Base-by-base conservation (phyloP, 1,140 invertebrate genomes). In the Doryteuthis pealeii region DNA sequence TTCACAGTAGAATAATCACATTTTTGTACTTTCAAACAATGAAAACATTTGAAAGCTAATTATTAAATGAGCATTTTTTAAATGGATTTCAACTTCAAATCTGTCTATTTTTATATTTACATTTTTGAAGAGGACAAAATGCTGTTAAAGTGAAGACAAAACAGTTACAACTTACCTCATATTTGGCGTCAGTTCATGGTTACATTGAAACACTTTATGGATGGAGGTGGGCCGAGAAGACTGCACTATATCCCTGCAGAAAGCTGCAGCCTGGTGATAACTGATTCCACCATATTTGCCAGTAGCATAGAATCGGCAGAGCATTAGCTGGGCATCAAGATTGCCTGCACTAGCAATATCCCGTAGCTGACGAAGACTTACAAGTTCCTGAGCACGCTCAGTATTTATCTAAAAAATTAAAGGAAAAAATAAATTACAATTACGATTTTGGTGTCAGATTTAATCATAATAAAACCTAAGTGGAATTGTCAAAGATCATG, bases 111-210 rank as follows among this genome's bases (percentile, higher is more conserved):
- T n/a, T n/a, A n/a, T n/a, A n/a, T n/a, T n/a, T n/a, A n/a, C n/a
- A n/a, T n/a, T n/a, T n/a, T n/a, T n/a, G n/a, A n/a, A n/a, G n/a
- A n/a, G n/a, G n/a, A n/a, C n/a, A n/a, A n/a, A n/a, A n/a, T n/a
- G n/a, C n/a, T n/a, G n/a, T n/a, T n/a, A n/a, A n/a, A n/a, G n/a
- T n/a, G n/a, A n/a, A n/a, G n/a, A n/a, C n/a, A n/a, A n/a, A n/a
- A n/a, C n/a, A n/a, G n/a, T n/a, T n/a, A n/a, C 10, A n/a, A 77
- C 72, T 72, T 80, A 87, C 84, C 86, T 86, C 83, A 87, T 86
- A 49, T 83, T 83, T 45, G 80, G 78, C 62, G 84, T 87, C n/a
- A 84, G 80, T 71, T 85, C 82, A 69, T 77, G 75, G 65, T 78
- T 80, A 45, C 72, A 75, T 54, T 73, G 72, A 70, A 83, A 85